Percentiles rank a stretch among this genome's conserved stretches.
These are phyloP conservation scores for Tetragonula carbonaria DNA, from an alignment of 2,888 invertebrate species.

Conservation along the genomic window DNA sequence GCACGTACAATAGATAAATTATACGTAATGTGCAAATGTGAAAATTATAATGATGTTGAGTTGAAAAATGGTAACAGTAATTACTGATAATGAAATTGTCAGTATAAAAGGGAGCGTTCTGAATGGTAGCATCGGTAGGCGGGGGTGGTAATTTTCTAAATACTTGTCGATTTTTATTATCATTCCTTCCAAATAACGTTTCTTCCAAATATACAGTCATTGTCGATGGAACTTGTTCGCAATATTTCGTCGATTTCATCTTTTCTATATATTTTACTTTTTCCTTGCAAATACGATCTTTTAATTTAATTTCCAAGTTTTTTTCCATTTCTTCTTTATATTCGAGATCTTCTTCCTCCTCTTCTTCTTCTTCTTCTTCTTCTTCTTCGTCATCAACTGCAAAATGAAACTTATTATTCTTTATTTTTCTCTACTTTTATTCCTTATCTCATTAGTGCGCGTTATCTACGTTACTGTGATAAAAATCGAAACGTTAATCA, in stretches of 20 bases:
- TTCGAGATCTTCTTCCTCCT: constrained; percentile 32
- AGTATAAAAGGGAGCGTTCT: constrained; percentile 84
- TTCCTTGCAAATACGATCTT: not conserved
- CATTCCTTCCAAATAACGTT: not conserved
- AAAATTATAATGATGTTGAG: no score
- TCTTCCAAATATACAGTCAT: constrained; percentile 63
- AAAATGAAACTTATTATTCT: not conserved
- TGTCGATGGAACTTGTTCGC: constrained; percentile 38
- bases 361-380: constrained; percentile 26
- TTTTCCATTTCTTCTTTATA: constrained; percentile 29
- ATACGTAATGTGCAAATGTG: no score
- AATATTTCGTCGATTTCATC: not conserved
- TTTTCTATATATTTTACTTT: not conserved
- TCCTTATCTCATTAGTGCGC: not conserved
- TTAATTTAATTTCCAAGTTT: constrained; percentile 1
- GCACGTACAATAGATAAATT: no score
- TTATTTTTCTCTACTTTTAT: not conserved
- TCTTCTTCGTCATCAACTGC: constrained; percentile 32
- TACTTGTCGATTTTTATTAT: not conserved
- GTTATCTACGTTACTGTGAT: not conserved
- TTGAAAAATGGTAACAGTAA: constrained; percentile 59
- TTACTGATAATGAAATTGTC: constrained; percentile 87
- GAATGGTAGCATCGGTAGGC: constrained; percentile 85
- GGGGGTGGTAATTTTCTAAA: constrained; percentile 60
- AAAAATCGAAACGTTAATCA: not conserved